A percentile compares a stretch with the other conserved stretches of the same genome.
phyloP scores from a whole-genome alignment of 2,113 vertebrate species.

The Thermophis baileyi region DNA sequence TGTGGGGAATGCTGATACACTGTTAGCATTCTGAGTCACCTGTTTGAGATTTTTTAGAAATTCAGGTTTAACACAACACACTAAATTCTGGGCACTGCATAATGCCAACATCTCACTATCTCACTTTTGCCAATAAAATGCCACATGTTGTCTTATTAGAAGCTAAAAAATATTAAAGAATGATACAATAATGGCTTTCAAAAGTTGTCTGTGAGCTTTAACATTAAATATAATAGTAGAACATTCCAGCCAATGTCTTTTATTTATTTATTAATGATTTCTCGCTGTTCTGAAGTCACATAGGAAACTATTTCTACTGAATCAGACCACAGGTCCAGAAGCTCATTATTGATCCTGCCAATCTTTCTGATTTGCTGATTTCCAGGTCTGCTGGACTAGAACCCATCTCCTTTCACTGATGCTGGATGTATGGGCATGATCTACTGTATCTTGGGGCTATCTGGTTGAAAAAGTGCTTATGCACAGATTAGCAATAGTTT shows the following conservation, averaged over 20 bases:
- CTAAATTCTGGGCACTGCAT: background rate
- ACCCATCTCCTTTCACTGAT: background rate
- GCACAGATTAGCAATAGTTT: background rate
- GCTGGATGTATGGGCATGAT: background rate
- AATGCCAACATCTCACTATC: background rate
- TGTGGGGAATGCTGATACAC: background rate
- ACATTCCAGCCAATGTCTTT: background rate
- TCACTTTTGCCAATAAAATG: background rate
- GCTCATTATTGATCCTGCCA: background rate
- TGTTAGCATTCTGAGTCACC: background rate
- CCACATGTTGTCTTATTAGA: background rate
- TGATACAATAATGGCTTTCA: background rate
- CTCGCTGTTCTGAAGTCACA: background rate
- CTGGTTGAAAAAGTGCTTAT: background rate
- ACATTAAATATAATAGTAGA: background rate
- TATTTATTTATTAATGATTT: background rate
- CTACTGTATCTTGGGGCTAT: background rate
- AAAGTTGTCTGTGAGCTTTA: slow-evolving; percentile 3
- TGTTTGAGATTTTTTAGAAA: background rate
- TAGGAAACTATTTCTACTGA: background rate
- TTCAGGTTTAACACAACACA: background rate
- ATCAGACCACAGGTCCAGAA: background rate
- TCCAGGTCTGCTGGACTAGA: background rate
- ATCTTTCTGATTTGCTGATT: background rate
- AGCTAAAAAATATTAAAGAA: background rate